Conservation (phyloP, 2,888 invertebrate species). For the Leptinotarsa peninsularis region DNA sequence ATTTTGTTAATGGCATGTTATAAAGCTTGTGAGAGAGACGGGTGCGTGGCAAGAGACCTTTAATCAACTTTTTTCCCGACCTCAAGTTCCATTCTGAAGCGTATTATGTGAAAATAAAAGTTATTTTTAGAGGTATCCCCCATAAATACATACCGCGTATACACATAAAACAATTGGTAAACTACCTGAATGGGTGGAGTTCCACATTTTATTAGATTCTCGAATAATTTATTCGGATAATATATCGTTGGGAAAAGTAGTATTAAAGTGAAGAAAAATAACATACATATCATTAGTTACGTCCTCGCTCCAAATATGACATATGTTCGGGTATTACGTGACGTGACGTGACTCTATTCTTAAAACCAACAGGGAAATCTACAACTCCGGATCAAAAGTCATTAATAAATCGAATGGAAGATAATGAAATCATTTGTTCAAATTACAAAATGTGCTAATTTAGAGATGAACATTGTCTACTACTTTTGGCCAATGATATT, state of each 20-base stretch:
- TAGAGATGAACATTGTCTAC: too few relatives aligned
- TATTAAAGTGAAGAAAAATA: slow-evolving; percentile 7
- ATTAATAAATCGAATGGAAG: too few relatives aligned
- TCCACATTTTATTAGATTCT: slow-evolving; percentile 18
- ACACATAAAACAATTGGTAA: slow-evolving; percentile 22
- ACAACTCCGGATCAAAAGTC: too few relatives aligned
- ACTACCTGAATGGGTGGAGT: slow-evolving; percentile 21
- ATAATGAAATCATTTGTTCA: too few relatives aligned
- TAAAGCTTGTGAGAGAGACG: slow-evolving; percentile 37
- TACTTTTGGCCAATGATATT: too few relatives aligned
- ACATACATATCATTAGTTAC: background rate
- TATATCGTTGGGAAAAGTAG: slow-evolving; percentile 7
- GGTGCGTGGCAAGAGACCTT: slow-evolving; percentile 40
- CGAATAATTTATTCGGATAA: slow-evolving; percentile 13
- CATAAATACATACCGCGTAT: slow-evolving; percentile 19
- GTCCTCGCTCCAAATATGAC: background rate
- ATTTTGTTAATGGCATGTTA: slow-evolving; percentile 43
- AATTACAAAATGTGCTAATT: too few relatives aligned
- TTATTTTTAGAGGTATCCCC: slow-evolving; percentile 36
- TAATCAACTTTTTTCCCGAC: slow-evolving; percentile 40
- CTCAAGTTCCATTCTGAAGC: slow-evolving; percentile 25
- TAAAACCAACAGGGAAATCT: too few relatives aligned
- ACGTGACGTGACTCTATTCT: too few relatives aligned
- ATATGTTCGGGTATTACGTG: background rate
- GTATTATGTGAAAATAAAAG: slow-evolving; percentile 37